Evolutionary conservation across 1,140 invertebrate species (phyloP), one percentile per base, ranked within the genome.

Genomic region (Achatina immaculata): DNA sequence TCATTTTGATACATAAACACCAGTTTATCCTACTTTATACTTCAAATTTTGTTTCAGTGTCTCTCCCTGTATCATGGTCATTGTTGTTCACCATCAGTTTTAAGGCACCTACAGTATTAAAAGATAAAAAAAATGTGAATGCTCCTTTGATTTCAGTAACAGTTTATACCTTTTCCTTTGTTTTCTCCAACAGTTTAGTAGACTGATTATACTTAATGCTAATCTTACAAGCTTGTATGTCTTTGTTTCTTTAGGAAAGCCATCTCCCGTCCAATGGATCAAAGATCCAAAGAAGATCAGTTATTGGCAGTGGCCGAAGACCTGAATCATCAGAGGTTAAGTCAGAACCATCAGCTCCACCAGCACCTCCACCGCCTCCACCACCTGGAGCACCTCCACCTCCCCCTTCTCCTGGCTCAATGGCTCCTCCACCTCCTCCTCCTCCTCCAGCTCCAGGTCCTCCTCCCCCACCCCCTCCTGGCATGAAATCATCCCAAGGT

Each of bases 391-490:
- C n/a, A 24, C 31, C 36, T 24, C 34, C 51, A 19, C 75, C 55
- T 66, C 75, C 24, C 78, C 85, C 9, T 82, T 83, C 24, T 79
- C 55, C 51, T 24, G 36, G 66, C 21, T 62, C 76, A 42, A 51
- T 51, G 11, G 51, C 72, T 40, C 72, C 87, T 21, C 86, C 86
- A 2, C 92, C 92, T 9, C 92, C 92, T 34, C 92, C 90, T 69
- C 92, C 92, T 19, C 90, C 91, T 43, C 43, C 66, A 40, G 80
- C 36, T 36, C 45, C 72, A 42, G 78, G 82, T 74, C 87, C 88
- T 9, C 85, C 86, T 21, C 86, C 87, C 34, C 83, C 86, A 16
- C 82, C 85, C 16, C 72, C 81, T 42, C 84, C 82, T 16, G 83
- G 82, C 4, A 4, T 14, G 7, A 21, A 24, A 31, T 3, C 11